These are phyloP conservation scores for Trichonephila inaurata DNA, from an alignment of 1,140 invertebrate genomes.

Conservation along the genomic window DNA sequence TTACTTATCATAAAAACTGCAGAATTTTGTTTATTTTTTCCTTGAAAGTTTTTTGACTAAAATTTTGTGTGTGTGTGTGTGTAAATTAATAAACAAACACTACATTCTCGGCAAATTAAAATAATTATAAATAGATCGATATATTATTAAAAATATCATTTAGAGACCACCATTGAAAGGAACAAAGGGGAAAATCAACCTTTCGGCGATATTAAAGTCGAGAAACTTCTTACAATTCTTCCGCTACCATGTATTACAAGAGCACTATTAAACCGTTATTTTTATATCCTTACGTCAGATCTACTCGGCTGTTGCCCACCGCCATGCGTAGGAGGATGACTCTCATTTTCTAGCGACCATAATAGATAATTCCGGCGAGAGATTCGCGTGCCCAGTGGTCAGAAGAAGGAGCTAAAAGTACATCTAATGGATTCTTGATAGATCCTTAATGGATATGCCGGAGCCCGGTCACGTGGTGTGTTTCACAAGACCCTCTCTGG, in stretches of 20 bases:
- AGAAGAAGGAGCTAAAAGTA: constrained; percentile 65
- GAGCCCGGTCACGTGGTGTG: constrained; percentile 57
- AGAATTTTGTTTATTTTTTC: too few relatives aligned
- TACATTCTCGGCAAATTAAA: too few relatives aligned
- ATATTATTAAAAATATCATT: too few relatives aligned
- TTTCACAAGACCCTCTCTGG: constrained; percentile 68
- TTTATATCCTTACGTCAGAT: neutral
- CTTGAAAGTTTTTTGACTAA: too few relatives aligned
- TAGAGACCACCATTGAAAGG: too few relatives aligned
- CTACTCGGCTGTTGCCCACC: neutral
- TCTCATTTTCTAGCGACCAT: neutral
- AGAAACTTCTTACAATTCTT: neutral
- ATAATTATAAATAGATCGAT: too few relatives aligned
- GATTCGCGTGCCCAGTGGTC: constrained; percentile 41
- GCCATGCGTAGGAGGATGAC: neutral
- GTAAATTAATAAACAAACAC: too few relatives aligned
- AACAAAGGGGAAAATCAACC: too few relatives aligned
- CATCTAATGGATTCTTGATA: constrained; percentile 76
- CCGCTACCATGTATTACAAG: neutral
- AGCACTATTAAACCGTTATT: neutral
- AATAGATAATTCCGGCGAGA: neutral
- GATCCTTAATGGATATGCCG: constrained; percentile 74
- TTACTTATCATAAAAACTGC: too few relatives aligned
- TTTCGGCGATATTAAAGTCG: too few relatives aligned
- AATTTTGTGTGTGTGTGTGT: too few relatives aligned